Percentiles rank a stretch among this genome's conserved stretches.
These are phyloP conservation scores for Megalonaias nervosa DNA, from an alignment of 1,140 invertebrate species.

Conservation along the genomic window DNA sequence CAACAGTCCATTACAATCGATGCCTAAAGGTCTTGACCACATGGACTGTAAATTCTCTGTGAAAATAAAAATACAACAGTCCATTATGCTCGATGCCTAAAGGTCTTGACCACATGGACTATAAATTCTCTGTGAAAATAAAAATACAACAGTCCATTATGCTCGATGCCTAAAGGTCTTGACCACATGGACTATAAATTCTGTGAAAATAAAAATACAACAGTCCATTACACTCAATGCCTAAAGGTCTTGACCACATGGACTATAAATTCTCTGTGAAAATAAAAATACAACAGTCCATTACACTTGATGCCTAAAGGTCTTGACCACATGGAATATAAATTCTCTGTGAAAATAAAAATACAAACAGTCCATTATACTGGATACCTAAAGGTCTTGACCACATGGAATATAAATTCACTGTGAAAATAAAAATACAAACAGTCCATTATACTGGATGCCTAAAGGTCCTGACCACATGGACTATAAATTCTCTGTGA, in stretches of 20 bases:
- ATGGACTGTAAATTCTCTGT: conserved; percentile 75
- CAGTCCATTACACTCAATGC: too few relatives aligned
- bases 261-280: conserved; percentile 75
- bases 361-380: neutral
- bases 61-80: conserved; percentile 25
- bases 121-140: conserved; percentile 74
- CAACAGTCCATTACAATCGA: too few relatives aligned
- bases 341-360: conserved; percentile 72
- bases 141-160: neutral
- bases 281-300: neutral
- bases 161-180: too few relatives aligned
- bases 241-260: conserved; percentile 71
- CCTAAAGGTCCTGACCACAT: too few relatives aligned
- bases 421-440: conserved; percentile 33
- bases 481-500: conserved; percentile 19
- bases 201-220: conserved; percentile 33
- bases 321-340: conserved; percentile 76
- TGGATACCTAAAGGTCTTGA: too few relatives aligned
- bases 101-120: conserved; percentile 77
- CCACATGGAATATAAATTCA: too few relatives aligned
- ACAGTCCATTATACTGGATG: too few relatives aligned
- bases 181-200: too few relatives aligned
- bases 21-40: conserved; percentile 81
- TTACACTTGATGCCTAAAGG: conserved; percentile 84
- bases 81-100: conserved; percentile 80